phyloP scores from a whole-genome alignment of 2,113 vertebrate species.

The Nymphicus hollandicus region DNA sequence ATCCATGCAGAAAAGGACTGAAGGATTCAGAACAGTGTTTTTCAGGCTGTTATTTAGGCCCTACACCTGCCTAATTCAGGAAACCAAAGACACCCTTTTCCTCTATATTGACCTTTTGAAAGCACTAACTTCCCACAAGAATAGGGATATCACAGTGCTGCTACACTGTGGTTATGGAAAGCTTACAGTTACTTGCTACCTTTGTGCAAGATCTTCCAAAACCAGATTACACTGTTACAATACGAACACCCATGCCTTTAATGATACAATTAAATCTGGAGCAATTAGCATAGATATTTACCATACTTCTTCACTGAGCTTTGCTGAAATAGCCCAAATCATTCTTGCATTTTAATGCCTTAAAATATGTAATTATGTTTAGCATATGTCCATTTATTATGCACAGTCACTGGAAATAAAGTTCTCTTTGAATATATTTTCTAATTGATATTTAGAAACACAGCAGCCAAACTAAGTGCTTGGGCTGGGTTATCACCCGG shows the following conservation, averaged over 20 bases:
- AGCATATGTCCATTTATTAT: background rate
- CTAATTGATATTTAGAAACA: background rate
- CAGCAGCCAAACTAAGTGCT: background rate
- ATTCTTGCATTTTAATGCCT: background rate
- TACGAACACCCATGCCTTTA: background rate
- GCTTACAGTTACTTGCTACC: background rate
- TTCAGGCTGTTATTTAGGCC: background rate
- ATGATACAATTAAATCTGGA: background rate
- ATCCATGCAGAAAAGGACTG: background rate
- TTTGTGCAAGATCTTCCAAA: background rate
- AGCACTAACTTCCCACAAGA: background rate
- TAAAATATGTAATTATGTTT: background rate
- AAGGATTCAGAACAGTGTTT: background rate
- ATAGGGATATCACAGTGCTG: background rate
- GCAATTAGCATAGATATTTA: background rate
- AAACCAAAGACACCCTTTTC: background rate
- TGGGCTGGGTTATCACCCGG: background rate
- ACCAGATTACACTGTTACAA: background rate
- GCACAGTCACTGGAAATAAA: background rate
- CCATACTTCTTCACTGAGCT: background rate
- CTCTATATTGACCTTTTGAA: background rate
- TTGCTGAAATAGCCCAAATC: background rate
- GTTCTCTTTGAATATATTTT: background rate
- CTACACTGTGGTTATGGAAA: background rate
- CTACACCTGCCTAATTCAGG: background rate